phyloP scores from a whole-genome alignment of 2,888 invertebrate genomes.

The Drosophila koepferae region DNA sequence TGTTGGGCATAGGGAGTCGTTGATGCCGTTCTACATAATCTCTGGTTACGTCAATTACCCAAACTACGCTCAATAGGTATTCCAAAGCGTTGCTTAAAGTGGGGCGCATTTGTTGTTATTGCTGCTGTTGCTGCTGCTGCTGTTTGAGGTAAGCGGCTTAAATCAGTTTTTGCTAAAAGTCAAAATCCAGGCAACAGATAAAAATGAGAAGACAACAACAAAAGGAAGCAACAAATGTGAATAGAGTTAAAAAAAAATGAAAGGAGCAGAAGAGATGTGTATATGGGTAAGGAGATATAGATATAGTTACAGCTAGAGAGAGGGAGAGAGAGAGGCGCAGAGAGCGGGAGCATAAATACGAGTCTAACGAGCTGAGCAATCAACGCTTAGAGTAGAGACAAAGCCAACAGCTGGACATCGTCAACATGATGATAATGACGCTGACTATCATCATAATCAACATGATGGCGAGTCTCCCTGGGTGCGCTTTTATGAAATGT shows the following conservation, averaged over 20 bases:
- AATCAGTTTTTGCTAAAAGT: constrained; percentile 68
- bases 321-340: too few species aligned
- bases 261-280: neutral
- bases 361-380: constrained; percentile 58
- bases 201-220: constrained; percentile 30
- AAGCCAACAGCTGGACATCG: constrained; percentile 22
- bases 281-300: neutral
- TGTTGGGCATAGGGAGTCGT: constrained; percentile 5
- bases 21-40: constrained; percentile 62
- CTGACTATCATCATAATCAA: constrained; percentile 19
- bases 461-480: constrained; percentile 19
- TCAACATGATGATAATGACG: constrained; percentile 10
- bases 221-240: constrained; percentile 30
- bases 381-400: constrained; percentile 48
- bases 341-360: neutral
- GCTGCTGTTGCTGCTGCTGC: constrained; percentile 7
- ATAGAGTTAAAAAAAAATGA: constrained; percentile 25
- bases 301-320: constrained; percentile 1
- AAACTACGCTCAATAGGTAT: constrained; percentile 63
- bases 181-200: constrained; percentile 45
- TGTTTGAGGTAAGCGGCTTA: constrained; percentile 73
- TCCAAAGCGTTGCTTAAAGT: constrained; percentile 34
- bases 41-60: constrained; percentile 76
- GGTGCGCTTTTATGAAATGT: constrained; percentile 74
- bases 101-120: constrained; percentile 18